Evolutionary conservation across 2,888 invertebrate genomes (phyloP), one percentile per base, ranked within the genome.

Genomic region (Hoplodrina ambigua): DNA sequence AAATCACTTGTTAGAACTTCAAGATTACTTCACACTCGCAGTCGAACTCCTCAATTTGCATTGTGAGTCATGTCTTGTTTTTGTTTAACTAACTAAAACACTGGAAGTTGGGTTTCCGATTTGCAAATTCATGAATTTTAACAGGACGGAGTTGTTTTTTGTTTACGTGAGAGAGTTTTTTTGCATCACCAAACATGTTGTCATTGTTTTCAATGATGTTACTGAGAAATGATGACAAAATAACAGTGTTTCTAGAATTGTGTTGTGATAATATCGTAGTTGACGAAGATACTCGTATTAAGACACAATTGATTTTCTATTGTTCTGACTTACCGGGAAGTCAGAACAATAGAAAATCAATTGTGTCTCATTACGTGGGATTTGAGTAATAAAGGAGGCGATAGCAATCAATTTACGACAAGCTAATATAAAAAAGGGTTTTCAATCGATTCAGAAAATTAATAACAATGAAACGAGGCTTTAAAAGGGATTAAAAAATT

Each of bases 1-100:
- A 78, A 79, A 50, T 52, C 3, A 37, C n/a, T 53, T 60, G 63
- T 78, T 72, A 76, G 46, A 17, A 46, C 46, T 46, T 46, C 46
- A 59, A 56, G 0, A 63, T 15, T n/a, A 64, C 3, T 52, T 49
- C 8, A 17, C 19, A 57, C 33, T 17, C 30, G 20, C n/a, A 19
- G 52, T 46, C n/a, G 30, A 59, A 54, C 52, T 66, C 61, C 46
- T 57, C n/a, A 49, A 69, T 69, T 55, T 52, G 10, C 10, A 64
- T 60, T 53, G 46, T 7, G n/a, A 46, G 19, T 46, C 41, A 20
- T 49, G 33, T 58, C 7, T 52, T 64, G 17, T 72, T 54, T 69
- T 59, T 52, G 37, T 68, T 70, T 50, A 41, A 20, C 46, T 55
- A 4, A 11, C 46, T 55, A 4, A 11, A 57, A 60, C 30, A 19